These are phyloP conservation scores for Drosophila burlai DNA, from an alignment of 1,140 invertebrate genomes.

Conservation along the genomic window DNA sequence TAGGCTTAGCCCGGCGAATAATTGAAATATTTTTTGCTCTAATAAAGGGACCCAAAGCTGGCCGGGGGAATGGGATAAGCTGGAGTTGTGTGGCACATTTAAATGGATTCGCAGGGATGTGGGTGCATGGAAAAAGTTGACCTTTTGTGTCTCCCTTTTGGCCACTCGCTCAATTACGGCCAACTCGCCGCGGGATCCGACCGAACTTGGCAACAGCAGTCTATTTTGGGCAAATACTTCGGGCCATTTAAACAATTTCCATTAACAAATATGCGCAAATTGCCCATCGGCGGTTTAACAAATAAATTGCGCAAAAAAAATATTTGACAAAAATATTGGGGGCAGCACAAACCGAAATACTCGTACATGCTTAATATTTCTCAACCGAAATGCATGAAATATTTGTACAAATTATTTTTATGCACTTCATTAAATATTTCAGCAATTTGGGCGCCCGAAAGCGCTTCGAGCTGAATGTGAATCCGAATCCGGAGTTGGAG, in stretches of 20 bases:
- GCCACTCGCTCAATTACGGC: constrained; percentile 72
- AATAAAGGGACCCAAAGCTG: constrained; percentile 58
- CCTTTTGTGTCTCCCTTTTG: constrained; percentile 57
- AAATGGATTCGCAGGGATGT: constrained; percentile 30
- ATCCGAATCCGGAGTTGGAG: background rate
- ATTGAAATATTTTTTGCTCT: constrained; percentile 82
- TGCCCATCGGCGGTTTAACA: constrained; percentile 81
- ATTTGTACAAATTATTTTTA: constrained; percentile 84
- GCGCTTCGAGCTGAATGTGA: constrained; percentile 27
- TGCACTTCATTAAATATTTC: constrained; percentile 84
- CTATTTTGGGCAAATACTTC: constrained; percentile 78
- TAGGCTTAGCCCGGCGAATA: constrained; percentile 68
- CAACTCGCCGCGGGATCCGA: constrained; percentile 22
- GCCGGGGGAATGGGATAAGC: constrained; percentile 11
- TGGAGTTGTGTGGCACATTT: constrained; percentile 50
- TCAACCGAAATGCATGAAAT: constrained; percentile 80
- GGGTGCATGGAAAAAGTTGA: constrained; percentile 60
- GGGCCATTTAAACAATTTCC: constrained; percentile 82
- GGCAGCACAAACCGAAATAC: constrained; percentile 27
- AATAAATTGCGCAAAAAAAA: constrained; percentile 68
- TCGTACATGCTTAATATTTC: constrained; percentile 60
- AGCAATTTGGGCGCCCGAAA: constrained; percentile 66
- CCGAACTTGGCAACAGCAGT: constrained; percentile 44
- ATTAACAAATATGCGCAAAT: constrained; percentile 83
- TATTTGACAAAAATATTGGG: constrained; percentile 74